Base-by-base conservation (phyloP, 2,113 vertebrate genomes). In the Myocastor coypus region DNA sequence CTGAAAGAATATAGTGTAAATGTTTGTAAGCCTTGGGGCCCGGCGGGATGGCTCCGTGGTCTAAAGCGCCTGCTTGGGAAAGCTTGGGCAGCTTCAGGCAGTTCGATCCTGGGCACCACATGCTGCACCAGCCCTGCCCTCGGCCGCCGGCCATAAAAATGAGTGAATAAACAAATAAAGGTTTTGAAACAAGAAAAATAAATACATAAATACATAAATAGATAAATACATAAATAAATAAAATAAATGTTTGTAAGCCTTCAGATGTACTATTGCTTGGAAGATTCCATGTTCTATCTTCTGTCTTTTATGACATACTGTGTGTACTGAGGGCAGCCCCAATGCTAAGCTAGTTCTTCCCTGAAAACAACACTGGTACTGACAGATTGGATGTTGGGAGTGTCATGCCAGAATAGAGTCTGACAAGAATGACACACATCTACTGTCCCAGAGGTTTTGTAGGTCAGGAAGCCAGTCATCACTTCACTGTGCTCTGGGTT, bases 391-490 rank as follows among this genome's bases (percentile, higher is more conserved):
- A 34, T n/a, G 16, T 34, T n/a, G 32, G 66, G 6, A 69, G 16
- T n/a, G 16, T 69, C 66, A n/a, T 69, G 66, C 32, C 16, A 0
- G 14, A 34, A 68, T 68, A 68, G 14, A 68, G 66, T 13, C 64
- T 66, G 66, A 69, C 66, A 69, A 69, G 34, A 95, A 87, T 32
- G 80, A 63, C 40, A 83, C n/a, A n/a, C 40, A 83, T 40, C 55
- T 87, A 63, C 52, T 93, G 42, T 83, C 34, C 73, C 77, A 59
- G 50, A 57, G 68, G 66, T 95, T 89, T 81, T 89, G 28, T 34
- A 77, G 59, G 8, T 55, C 28, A 93, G 40, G 34, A 66, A 19
- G 77, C 66, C 40, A 37, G 64, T 24, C 37, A 69, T 50, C 57
- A 66, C 64, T 82, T 92, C 71, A 55, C 40, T 55, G 71, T 37